Evolutionary conservation across 2,797 vertebrate species (phyloP), one percentile per base, ranked within the genome.

Genomic region (Mycteria americana): DNA sequence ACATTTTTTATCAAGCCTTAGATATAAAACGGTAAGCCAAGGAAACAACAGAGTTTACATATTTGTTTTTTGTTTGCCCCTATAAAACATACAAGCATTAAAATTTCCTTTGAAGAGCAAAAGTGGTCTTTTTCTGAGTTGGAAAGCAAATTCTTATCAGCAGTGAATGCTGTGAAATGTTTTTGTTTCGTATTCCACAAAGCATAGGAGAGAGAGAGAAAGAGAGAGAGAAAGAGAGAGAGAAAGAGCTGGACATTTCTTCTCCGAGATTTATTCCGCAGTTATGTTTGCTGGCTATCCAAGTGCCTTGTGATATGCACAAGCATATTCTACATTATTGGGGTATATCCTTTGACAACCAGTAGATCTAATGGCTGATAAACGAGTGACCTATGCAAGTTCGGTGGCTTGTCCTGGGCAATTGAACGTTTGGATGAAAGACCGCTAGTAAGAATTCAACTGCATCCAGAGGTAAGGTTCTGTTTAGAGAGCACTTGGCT

Each of bases 401-500:
- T 98, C 94, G 37, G 97, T 97, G 97, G 97, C 98, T 94, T 97
- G 98, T 98, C 98, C 97, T 98, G 98, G 98, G 99, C 98, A 96
- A 98, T 97, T 96, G 98, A 98, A 97, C 92, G 79, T 97, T 98
- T 97, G 98, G 98, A 98, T 98, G 98, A 98, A 98, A 98, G 98
- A 99, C 98, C 98, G 99, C 98, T 98, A 97, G 97, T 93, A 97
- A 99, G 98, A 98, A 98, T 98, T 99, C 98, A 98, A 98, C 98
- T 99, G 99, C 99, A 98, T 99, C 98, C 98, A 98, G 98, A 99
- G 98, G 99, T 99, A 99, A 99, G 98, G 97, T 98, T 98, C 98
- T 98, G 98, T 98, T 97, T 59, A 97, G 96, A 97, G 97, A 98
- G 98, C 98, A 98, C 97, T 98, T 98, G 93, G 95, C 92, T 97